These are phyloP conservation scores for Anguilla japonica DNA, from an alignment of 2,113 vertebrate species.

Conservation along the genomic window DNA sequence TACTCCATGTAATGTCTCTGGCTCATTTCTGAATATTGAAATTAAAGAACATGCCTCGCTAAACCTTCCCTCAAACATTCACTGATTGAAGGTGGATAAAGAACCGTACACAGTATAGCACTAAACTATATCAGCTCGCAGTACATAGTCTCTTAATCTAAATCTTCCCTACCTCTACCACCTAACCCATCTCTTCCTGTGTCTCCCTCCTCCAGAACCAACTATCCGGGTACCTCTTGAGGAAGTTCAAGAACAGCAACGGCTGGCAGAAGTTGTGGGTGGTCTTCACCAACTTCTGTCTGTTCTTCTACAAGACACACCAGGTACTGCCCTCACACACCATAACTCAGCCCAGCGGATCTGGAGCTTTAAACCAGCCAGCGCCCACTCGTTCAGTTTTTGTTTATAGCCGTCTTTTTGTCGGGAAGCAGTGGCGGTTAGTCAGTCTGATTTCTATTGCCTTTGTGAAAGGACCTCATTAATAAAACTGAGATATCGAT, in stretches of 20 bases:
- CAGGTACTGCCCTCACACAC: slow-evolving; percentile 70
- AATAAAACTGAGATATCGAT: neutral
- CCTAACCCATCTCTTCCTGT: neutral
- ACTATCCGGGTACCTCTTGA: slow-evolving; percentile 89
- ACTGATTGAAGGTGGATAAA: neutral
- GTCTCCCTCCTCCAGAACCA: slow-evolving; percentile 76
- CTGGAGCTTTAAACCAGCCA: neutral
- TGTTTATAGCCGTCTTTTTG: neutral
- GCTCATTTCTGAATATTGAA: neutral
- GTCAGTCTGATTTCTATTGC: neutral
- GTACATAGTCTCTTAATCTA: neutral
- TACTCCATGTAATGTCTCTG: neutral
- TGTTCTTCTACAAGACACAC: slow-evolving; percentile 97
- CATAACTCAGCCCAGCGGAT: neutral
- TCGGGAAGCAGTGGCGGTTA: neutral
- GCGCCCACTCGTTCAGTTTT: neutral
- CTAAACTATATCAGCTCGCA: neutral
- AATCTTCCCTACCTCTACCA: neutral
- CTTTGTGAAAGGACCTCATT: neutral
- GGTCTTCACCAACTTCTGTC: slow-evolving; percentile 93
- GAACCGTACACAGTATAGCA: neutral
- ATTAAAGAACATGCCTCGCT: neutral
- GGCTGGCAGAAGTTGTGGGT: slow-evolving; percentile 99
- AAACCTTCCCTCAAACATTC: neutral
- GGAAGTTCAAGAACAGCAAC: slow-evolving; percentile 95